Conservation (phyloP, 1,140 invertebrate genomes). For the Pristionchus pacificus region DNA sequence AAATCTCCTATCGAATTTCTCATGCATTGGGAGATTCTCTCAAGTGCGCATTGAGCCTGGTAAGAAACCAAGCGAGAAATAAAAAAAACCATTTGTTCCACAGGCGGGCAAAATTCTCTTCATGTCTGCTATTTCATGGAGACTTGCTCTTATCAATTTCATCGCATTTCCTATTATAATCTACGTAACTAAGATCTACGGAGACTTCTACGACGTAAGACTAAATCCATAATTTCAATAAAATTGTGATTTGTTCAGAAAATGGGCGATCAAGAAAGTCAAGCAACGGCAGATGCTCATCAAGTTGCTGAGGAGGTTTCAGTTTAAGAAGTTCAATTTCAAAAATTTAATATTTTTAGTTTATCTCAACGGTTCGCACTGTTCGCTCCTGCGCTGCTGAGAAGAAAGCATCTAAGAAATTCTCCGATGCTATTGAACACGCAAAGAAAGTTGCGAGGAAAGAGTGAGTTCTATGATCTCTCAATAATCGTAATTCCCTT, state of each 20-base stretch:
- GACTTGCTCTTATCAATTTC: slow-evolving; percentile 56
- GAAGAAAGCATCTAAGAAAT: slow-evolving; percentile 37
- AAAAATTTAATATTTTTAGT: too few species aligned
- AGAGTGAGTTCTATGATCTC: slow-evolving; percentile 1
- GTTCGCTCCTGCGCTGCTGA: slow-evolving; percentile 52
- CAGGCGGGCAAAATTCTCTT: too few species aligned
- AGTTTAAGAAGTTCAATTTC: too few species aligned
- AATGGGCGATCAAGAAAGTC: slow-evolving; percentile 44
- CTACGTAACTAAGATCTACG: slow-evolving; percentile 59
- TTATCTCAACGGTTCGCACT: slow-evolving; percentile 46
- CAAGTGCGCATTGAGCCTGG: slow-evolving; percentile 49
- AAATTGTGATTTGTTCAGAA: slow-evolving; percentile 29
- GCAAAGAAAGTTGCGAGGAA: slow-evolving; percentile 31
- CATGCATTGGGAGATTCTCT: slow-evolving; percentile 52
- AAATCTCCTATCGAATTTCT: slow-evolving; percentile 36
- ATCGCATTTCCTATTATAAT: slow-evolving; percentile 58
- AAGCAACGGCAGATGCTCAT: slow-evolving; percentile 56
- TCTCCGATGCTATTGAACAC: slow-evolving; percentile 21
- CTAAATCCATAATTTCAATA: neutral
- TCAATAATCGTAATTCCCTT: neutral
- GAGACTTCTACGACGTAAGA: slow-evolving; percentile 55
- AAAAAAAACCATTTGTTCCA: too few species aligned
- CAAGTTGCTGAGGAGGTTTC: slow-evolving; percentile 54
- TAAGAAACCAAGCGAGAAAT: too few species aligned
- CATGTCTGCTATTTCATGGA: slow-evolving; percentile 60